phyloP scores from a whole-genome alignment of 2,797 vertebrate genomes.

The Pseudochaenichthys georgianus region DNA sequence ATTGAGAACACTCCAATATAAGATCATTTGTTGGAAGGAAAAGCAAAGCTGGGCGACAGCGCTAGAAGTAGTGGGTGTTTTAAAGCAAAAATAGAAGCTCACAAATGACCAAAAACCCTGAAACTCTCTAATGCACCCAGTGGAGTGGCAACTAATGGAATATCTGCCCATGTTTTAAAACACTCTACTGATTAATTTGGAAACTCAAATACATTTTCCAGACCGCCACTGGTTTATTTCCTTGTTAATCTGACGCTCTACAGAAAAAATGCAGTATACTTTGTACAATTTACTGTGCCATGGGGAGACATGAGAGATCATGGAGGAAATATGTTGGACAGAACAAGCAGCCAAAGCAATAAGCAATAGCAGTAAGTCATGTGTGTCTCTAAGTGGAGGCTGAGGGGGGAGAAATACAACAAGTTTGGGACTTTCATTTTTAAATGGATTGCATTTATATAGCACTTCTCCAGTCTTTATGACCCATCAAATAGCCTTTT shows the following conservation, averaged over 20 bases:
- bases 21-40: slow-evolving; percentile 16
- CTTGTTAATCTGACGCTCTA: slow-evolving; percentile 11
- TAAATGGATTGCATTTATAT: too few species aligned
- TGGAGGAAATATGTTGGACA: slow-evolving; percentile 16
- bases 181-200: slow-evolving; percentile 39
- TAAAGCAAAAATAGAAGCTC: slow-evolving; percentile 33
- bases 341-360: slow-evolving; percentile 8
- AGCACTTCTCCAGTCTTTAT: too few species aligned
- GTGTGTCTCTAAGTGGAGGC: slow-evolving; percentile 18
- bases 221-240: slow-evolving; percentile 14
- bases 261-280: slow-evolving; percentile 45
- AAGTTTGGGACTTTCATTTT: slow-evolving; percentile 26
- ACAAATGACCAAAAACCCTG: slow-evolving; percentile 29
- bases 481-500: too few species aligned
- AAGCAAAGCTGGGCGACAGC: slow-evolving; percentile 6
- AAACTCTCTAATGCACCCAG: slow-evolving; percentile 23
- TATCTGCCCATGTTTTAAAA: slow-evolving; percentile 39
- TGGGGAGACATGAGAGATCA: slow-evolving; percentile 29
- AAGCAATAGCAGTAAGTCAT: background rate
- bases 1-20: slow-evolving; percentile 16
- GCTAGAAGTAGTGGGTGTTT: slow-evolving; percentile 11
- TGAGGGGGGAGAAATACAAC: slow-evolving; percentile 26
- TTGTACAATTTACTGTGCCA: slow-evolving; percentile 29
- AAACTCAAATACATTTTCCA: slow-evolving; percentile 40
- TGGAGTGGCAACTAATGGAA: slow-evolving; percentile 22